Evolutionary conservation across 1,140 invertebrate species (phyloP).

Genomic region (Oreohelix idahoensis): DNA sequence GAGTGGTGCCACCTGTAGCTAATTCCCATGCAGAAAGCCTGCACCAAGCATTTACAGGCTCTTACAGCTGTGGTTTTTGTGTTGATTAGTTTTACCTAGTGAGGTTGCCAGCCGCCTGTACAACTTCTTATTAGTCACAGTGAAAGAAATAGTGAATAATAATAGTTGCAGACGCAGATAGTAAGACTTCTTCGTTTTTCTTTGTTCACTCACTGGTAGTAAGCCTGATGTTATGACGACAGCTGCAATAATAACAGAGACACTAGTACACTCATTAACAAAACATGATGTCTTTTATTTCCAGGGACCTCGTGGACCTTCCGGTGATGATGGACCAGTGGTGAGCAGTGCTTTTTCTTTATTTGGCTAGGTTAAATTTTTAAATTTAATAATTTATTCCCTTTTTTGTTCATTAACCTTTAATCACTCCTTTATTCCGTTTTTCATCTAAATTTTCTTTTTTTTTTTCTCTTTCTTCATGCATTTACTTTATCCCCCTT

Average conservation of each 20-base stretch:
- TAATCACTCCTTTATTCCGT: background rate
- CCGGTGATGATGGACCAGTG: conserved; percentile 33
- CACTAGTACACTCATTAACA: background rate
- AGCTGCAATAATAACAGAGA: background rate
- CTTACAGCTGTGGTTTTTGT: too few relatives aligned
- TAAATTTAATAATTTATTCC: background rate
- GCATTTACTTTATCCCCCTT: background rate
- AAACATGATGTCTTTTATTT: background rate
- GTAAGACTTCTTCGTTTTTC: too few relatives aligned
- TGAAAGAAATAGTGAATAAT: too few relatives aligned
- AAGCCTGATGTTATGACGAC: too few relatives aligned
- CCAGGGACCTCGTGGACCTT: conserved; percentile 31
- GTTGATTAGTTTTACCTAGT: too few relatives aligned
- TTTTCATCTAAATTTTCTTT: background rate
- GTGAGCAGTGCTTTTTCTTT: background rate
- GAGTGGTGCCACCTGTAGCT: too few relatives aligned
- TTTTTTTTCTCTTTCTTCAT: background rate
- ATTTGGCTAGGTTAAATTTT: background rate
- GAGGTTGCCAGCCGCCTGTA: too few relatives aligned
- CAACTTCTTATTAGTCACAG: too few relatives aligned
- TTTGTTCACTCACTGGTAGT: too few relatives aligned
- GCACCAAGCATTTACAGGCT: too few relatives aligned
- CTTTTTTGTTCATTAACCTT: background rate
- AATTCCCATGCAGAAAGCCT: too few relatives aligned
- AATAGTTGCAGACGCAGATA: too few relatives aligned